Percentiles rank a stretch among this genome's conserved stretches.
These are phyloP conservation scores for Plagodis dolabraria DNA, from an alignment of 2,888 invertebrate species.

Conservation along the genomic window DNA sequence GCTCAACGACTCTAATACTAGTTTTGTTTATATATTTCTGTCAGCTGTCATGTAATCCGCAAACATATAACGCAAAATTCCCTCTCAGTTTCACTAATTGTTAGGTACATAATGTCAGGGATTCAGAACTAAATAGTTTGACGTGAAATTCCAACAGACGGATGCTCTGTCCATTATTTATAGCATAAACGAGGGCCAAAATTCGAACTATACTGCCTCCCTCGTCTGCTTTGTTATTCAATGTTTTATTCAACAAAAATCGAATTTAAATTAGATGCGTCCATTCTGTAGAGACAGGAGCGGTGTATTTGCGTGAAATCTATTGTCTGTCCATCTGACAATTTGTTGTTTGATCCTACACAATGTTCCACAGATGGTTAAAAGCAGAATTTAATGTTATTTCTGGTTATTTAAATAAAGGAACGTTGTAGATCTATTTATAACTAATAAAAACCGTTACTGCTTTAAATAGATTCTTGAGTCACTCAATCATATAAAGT, in stretches of 20 bases:
- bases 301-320: constrained; percentile 29
- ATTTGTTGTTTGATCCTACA: constrained; percentile 11
- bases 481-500: too few relatives aligned
- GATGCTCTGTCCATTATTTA: constrained; percentile 23
- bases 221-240: constrained; percentile 23
- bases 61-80: constrained; percentile 19
- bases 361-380: neutral
- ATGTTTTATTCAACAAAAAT: constrained; percentile 41
- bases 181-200: constrained; percentile 17
- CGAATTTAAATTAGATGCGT: constrained; percentile 38
- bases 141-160: constrained; percentile 15
- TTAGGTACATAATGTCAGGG: constrained; percentile 6
- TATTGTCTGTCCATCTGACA: constrained; percentile 30
- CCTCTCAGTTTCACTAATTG: constrained; percentile 16
- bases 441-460: too few relatives aligned
- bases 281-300: constrained; percentile 23
- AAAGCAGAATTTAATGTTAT: neutral
- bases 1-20: too few relatives aligned
- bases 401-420: too few relatives aligned
- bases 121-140: constrained; percentile 17
- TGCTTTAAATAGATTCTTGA: too few relatives aligned
- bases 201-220: constrained; percentile 15
- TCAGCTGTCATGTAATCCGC: constrained; percentile 4
- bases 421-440: too few relatives aligned
- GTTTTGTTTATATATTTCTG: neutral